These are phyloP conservation scores for Neotoxoptera formosana DNA, from an alignment of 1,140 invertebrate species.

Conservation along the genomic window DNA sequence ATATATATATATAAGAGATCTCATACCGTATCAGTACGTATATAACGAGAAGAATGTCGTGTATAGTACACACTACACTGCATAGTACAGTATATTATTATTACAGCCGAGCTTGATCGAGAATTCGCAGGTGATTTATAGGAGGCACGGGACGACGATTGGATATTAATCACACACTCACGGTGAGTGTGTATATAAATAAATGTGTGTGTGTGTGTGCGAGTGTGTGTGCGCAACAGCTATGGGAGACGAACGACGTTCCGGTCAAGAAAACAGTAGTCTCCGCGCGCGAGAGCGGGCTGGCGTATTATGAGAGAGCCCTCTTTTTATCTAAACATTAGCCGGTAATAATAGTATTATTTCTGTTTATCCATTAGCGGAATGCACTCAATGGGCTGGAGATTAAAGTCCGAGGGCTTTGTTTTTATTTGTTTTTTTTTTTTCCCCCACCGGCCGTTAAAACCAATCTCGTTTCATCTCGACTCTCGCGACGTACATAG, in stretches of 20 bases:
- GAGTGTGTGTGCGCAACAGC: neutral
- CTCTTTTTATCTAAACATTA: neutral
- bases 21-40: neutral
- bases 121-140: constrained; percentile 34
- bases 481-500: neutral
- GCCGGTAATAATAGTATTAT: neutral
- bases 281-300: neutral
- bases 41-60: neutral
- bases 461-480: neutral
- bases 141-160: neutral
- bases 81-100: neutral
- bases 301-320: neutral
- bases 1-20: neutral
- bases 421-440: neutral
- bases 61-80: neutral
- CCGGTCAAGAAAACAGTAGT: constrained; percentile 3
- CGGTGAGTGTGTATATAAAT: neutral
- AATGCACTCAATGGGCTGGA: neutral
- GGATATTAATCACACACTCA: neutral
- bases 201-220: neutral
- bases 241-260: neutral
- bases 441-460: neutral
- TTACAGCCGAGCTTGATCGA: neutral
- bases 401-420: neutral
- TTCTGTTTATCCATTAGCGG: neutral